These are phyloP conservation scores for Oryzias celebensis DNA, from an alignment of 2,113 vertebrate species.

Conservation along the genomic window DNA sequence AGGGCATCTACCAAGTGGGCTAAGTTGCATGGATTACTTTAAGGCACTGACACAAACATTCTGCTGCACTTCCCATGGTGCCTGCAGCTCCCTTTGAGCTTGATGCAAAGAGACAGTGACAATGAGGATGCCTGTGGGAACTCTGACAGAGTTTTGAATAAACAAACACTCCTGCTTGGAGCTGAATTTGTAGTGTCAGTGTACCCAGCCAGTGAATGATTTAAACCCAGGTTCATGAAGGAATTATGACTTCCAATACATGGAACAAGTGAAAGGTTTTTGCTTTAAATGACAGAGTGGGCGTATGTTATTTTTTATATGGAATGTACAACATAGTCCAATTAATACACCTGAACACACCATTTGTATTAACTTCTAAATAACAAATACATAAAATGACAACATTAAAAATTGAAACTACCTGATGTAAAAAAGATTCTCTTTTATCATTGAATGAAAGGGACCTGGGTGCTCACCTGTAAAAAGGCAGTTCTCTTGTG, in stretches of 20 bases:
- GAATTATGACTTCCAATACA: constrained; percentile 2
- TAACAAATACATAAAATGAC: no score
- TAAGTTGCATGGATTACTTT: constrained; percentile 52
- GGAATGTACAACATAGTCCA: no score
- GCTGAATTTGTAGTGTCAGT: constrained; percentile 20
- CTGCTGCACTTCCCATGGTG: constrained; percentile 52
- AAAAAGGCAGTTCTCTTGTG: no score
- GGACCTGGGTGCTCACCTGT: no score
- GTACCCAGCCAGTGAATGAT: constrained; percentile 21
- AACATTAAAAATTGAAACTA: no score
- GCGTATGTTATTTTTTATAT: no score
- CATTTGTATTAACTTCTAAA: no score
- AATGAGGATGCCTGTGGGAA: constrained; percentile 56
- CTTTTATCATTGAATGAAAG: no score
- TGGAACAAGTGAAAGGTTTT: not conserved
- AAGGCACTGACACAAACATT: constrained; percentile 60
- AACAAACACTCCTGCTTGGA: constrained; percentile 34
- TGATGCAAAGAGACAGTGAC: constrained; percentile 60
- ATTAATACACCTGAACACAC: no score
- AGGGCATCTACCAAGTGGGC: constrained; percentile 26
- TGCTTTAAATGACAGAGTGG: not conserved
- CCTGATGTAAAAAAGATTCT: no score
- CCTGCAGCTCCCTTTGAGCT: constrained; percentile 49
- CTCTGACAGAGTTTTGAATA: constrained; percentile 55
- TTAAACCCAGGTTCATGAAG: constrained; percentile 3